phyloP scores from a whole-genome alignment of 2,888 invertebrate genomes.

The Tetramorium bicarinatum region DNA sequence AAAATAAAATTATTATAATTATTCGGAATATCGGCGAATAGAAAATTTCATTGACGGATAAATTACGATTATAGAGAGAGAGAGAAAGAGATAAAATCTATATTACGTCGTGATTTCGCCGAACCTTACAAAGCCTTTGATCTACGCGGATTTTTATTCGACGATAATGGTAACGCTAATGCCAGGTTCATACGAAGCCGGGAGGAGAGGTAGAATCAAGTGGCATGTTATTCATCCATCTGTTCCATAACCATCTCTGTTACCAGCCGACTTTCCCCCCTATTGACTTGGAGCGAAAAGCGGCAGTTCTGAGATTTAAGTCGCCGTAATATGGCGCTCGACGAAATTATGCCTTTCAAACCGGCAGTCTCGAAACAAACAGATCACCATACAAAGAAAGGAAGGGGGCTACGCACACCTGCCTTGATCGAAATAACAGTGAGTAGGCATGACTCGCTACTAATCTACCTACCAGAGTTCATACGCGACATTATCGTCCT shows the following conservation, averaged over 20 bases:
- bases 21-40: background rate
- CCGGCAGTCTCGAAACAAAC: background rate
- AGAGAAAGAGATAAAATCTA: background rate
- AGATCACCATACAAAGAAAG: background rate
- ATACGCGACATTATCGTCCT: conserved; percentile 1
- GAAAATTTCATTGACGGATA: background rate
- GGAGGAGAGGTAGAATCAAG: too few species aligned
- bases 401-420: background rate
- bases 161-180: background rate
- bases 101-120: background rate
- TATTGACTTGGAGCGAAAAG: background rate
- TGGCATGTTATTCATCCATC: background rate
- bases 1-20: background rate
- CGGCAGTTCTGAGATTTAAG: background rate
- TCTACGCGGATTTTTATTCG: background rate
- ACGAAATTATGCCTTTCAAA: background rate
- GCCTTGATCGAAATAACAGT: background rate
- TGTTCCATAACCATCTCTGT: background rate
- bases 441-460: background rate
- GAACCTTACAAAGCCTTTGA: background rate
- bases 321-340: background rate
- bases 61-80: background rate
- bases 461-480: background rate
- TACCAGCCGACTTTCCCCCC: background rate
- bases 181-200: background rate